A percentile compares a stretch with the other conserved stretches of the same genome.
These are phyloP conservation scores for Seriola quinqueradiata DNA, from an alignment of 2,113 vertebrate genomes.

Conservation along the genomic window DNA sequence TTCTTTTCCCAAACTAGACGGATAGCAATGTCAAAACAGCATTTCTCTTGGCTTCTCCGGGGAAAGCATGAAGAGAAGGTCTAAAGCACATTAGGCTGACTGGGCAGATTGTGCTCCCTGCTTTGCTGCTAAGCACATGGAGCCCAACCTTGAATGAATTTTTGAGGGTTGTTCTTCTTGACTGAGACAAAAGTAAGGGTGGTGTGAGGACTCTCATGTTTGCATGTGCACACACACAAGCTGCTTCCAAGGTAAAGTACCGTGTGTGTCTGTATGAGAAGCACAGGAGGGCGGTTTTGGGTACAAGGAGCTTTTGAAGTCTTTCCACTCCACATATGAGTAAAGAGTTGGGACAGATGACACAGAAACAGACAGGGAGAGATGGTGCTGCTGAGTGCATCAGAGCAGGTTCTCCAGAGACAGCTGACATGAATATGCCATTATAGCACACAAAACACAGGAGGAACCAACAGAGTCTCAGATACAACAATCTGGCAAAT, in stretches of 20 bases:
- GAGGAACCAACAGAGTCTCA: constrained; percentile 4
- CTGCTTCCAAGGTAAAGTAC: constrained; percentile 13
- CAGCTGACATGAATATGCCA: constrained; percentile 49
- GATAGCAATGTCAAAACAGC: constrained; percentile 63
- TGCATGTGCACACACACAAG: constrained; percentile 11
- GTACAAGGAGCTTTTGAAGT: constrained; percentile 4
- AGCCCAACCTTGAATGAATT: constrained; percentile 58
- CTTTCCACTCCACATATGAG: constrained; percentile 2
- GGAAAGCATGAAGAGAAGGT: constrained; percentile 50
- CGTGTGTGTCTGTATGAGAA: not conserved
- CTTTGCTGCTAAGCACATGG: constrained; percentile 34
- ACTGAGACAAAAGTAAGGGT: constrained; percentile 42
- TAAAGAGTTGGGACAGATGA: constrained; percentile 11
- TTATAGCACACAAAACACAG: constrained; percentile 30
- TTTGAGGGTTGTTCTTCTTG: constrained; percentile 51
- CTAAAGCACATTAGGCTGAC: constrained; percentile 62
- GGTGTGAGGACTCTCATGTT: constrained; percentile 28
- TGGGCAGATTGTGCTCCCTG: constrained; percentile 33
- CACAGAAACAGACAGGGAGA: constrained; percentile 13
- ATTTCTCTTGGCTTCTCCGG: constrained; percentile 52
- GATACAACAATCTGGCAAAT: constrained; percentile 23
- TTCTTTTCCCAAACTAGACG: constrained; percentile 62
- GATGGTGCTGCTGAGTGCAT: constrained; percentile 26
- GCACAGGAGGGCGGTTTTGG: constrained; percentile 3
- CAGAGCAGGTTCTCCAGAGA: constrained; percentile 32